Evolutionary conservation across 2,888 invertebrate species (phyloP).

Genomic region (Hymenopus coronatus): DNA sequence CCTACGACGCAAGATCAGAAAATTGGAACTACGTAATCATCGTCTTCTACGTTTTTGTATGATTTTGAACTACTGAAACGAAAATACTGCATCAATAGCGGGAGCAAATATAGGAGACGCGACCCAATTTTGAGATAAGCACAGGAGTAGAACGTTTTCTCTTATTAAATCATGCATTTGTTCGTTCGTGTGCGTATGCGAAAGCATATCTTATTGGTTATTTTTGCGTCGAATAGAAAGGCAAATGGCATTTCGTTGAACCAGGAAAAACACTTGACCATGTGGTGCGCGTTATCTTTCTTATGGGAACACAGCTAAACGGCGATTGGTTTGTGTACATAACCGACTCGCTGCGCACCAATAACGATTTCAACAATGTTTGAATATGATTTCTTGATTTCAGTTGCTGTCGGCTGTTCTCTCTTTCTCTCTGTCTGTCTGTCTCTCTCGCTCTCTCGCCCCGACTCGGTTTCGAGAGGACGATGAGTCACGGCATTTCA

Average conservation of each 20-base stretch:
- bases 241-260: not conserved
- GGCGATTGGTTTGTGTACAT: not conserved
- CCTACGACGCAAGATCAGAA: no score
- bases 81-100: not conserved
- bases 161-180: not conserved
- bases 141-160: not conserved
- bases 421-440: not conserved
- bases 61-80: not conserved
- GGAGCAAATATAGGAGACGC: not conserved
- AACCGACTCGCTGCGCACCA: not conserved
- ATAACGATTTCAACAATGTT: not conserved
- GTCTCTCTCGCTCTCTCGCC: no score
- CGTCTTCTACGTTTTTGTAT: no score
- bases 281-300: not conserved
- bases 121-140: not conserved
- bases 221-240: not conserved
- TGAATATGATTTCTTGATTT: not conserved
- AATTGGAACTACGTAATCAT: no score
- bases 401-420: not conserved
- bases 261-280: not conserved
- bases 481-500: slow-evolving; percentile 4
- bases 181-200: not conserved
- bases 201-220: not conserved
- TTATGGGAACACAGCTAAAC: not conserved
- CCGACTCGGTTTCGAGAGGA: not conserved